These are phyloP conservation scores for Flexamia atlantica DNA, from an alignment of 2,888 invertebrate genomes.

Conservation along the genomic window DNA sequence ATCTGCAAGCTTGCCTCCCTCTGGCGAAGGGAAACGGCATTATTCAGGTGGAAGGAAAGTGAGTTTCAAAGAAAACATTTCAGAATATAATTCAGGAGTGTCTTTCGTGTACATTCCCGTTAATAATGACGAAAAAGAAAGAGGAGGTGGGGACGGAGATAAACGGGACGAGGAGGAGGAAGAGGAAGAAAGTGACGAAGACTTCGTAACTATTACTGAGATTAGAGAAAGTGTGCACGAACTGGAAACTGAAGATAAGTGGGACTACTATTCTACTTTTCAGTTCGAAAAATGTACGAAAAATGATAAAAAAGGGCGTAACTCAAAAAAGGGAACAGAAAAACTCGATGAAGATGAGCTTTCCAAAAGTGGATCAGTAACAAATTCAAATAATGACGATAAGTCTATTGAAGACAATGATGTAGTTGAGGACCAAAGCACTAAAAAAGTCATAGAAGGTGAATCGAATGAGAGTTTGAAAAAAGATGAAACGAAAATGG, in stretches of 20 bases:
- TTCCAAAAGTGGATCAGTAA: not conserved
- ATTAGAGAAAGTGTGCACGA: not conserved
- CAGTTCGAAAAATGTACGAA: not conserved
- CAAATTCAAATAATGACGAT: not conserved
- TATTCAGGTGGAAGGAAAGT: not conserved
- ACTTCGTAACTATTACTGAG: not conserved
- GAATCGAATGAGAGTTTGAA: not conserved
- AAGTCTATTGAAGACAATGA: not conserved
- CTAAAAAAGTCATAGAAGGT: not conserved
- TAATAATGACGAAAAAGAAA: not conserved
- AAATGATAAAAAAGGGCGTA: not conserved
- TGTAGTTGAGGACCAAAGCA: not conserved
- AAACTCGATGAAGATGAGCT: not conserved
- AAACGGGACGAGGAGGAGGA: not conserved
- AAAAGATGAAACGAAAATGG: not conserved
- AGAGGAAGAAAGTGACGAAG: not conserved
- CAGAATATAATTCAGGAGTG: not conserved
- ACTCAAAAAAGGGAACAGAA: not conserved
- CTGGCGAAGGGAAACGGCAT: not conserved
- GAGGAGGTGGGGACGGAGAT: not conserved
- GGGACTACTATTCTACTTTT: conserved; percentile 14
- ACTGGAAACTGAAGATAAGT: not conserved
- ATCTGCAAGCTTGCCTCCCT: not conserved
- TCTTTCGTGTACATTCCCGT: not conserved
- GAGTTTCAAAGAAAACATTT: not conserved